These are phyloP conservation scores for Mythimna lalbum DNA, from an alignment of 2,888 invertebrate species.

Conservation along the genomic window DNA sequence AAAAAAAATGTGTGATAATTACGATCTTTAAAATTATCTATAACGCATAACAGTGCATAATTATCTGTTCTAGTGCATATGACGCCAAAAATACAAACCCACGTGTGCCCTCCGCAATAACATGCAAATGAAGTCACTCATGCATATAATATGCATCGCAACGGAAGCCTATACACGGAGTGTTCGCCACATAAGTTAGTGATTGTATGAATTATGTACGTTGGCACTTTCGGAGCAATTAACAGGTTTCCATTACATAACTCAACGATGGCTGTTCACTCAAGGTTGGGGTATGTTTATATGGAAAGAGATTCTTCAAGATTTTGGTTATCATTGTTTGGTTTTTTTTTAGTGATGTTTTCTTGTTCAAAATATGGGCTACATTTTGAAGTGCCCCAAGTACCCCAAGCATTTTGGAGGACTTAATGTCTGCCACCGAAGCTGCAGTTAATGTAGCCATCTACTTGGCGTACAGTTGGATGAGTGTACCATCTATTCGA, in stretches of 20 bases:
- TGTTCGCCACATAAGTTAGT: conserved; percentile 81
- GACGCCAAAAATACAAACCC: conserved; percentile 27
- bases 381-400: no score
- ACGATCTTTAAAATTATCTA: no score
- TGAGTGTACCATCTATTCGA: no score
- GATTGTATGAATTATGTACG: conserved; percentile 87
- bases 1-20: no score
- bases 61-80: not conserved
- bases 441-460: no score
- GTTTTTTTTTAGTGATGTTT: no score
- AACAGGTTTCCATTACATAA: conserved; percentile 90
- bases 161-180: conserved; percentile 65
- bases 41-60: not conserved
- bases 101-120: conserved; percentile 26
- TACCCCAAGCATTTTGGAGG: no score
- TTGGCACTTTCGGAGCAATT: conserved; percentile 89
- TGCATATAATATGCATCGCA: conserved; percentile 63
- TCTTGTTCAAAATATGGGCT: no score
- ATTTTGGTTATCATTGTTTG: not conserved
- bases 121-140: conserved; percentile 63
- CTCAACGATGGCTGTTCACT: conserved; percentile 85
- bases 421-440: no score
- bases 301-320: conserved; percentile 65
- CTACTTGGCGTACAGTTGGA: no score
- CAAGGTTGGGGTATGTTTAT: conserved; percentile 71